These are phyloP conservation scores for Phocoena sinus DNA, from an alignment of 2,113 vertebrate species.

Conservation along the genomic window DNA sequence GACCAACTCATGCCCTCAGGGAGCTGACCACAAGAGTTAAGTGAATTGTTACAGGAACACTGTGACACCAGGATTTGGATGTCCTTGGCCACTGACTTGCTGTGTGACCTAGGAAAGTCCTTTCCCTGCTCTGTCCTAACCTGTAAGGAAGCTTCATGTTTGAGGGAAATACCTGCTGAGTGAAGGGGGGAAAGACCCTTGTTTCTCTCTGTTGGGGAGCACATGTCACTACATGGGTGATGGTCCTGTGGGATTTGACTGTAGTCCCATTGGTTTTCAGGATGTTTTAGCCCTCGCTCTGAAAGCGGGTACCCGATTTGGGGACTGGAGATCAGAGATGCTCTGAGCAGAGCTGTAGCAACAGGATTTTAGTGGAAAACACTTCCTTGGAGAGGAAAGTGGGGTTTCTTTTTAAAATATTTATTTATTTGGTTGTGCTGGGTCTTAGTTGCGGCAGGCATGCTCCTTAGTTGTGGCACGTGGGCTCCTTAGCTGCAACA, in stretches of 20 bases:
- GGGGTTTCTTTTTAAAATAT: too few species aligned
- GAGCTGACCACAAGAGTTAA: background rate
- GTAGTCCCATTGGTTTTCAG: background rate
- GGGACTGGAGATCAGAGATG: background rate
- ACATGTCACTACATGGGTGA: rapidly evolving
- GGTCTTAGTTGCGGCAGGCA: too few species aligned
- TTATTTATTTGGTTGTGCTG: too few species aligned
- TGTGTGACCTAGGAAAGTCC: background rate
- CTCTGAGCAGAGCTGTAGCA: background rate
- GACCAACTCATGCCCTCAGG: background rate
- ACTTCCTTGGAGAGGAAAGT: background rate
- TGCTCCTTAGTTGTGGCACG: too few species aligned
- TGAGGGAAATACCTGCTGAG: background rate
- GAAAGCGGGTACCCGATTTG: background rate
- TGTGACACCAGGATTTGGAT: rapidly evolving
- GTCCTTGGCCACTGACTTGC: background rate
- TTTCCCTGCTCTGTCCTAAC: background rate
- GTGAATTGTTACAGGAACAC: background rate
- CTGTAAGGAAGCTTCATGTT: background rate
- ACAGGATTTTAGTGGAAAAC: background rate
- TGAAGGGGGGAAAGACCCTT: background rate
- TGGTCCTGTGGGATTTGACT: background rate
- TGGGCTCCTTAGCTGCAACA: too few species aligned
- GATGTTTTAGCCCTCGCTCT: background rate
- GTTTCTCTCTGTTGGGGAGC: background rate